A percentile compares a stretch with the other conserved stretches of the same genome.
Evolutionary conservation across 2,888 invertebrate species (phyloP).

Genomic region (Leuctra nigra): DNA sequence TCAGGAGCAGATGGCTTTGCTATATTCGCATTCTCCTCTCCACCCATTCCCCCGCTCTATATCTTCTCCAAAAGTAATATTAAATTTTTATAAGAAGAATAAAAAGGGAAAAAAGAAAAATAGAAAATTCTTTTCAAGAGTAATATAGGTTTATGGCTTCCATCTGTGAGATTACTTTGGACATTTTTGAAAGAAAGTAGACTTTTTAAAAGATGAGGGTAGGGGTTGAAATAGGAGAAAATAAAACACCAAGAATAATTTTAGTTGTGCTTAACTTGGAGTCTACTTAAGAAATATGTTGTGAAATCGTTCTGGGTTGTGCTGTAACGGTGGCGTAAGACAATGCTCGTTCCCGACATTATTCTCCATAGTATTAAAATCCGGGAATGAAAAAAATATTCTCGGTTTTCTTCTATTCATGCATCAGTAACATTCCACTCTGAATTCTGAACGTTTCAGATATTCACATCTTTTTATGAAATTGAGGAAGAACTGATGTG

Average conservation of each 20-base stretch:
- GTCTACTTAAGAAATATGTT: too few relatives aligned
- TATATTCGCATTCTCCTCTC: conserved; percentile 29
- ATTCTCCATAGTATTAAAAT: too few relatives aligned
- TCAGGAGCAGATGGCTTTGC: conserved; percentile 31
- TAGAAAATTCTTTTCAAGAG: conserved; percentile 43
- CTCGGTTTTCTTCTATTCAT: too few relatives aligned
- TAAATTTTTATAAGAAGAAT: conserved; percentile 44
- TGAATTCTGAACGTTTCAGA: too few relatives aligned
- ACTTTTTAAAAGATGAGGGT: conserved; percentile 34
- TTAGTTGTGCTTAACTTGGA: conserved; percentile 10
- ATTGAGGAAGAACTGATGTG: too few relatives aligned
- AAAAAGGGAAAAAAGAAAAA: conserved; percentile 37
- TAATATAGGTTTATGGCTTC: conserved; percentile 46
- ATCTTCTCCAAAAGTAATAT: conserved; percentile 40
- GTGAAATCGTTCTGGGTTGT: too few relatives aligned
- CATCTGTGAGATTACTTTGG: conserved; percentile 45
- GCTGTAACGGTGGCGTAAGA: too few relatives aligned
- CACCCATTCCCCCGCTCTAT: conserved; percentile 30
- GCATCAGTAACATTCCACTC: too few relatives aligned
- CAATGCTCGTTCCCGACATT: too few relatives aligned
- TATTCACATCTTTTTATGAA: too few relatives aligned
- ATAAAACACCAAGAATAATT: conserved; percentile 15
- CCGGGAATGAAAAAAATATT: too few relatives aligned
- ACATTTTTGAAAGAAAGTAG: conserved; percentile 43
- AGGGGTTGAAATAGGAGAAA: conserved; percentile 30